These are phyloP conservation scores for Catostomus latipinnis DNA, from an alignment of 2,797 vertebrate genomes.

Conservation along the genomic window DNA sequence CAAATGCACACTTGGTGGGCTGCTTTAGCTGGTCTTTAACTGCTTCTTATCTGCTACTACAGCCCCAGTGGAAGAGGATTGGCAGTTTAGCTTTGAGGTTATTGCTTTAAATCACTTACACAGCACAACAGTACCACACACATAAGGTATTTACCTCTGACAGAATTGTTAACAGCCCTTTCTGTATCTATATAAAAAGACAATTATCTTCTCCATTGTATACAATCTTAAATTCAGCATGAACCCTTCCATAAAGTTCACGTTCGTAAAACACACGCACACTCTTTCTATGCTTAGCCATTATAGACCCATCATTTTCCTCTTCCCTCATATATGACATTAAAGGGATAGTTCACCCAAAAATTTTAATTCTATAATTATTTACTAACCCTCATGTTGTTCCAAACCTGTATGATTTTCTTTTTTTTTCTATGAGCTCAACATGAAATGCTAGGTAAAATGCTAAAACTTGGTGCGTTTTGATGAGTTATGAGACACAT, in stretches of 20 bases:
- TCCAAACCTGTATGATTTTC: too few species aligned
- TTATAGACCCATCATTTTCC: constrained; percentile 14
- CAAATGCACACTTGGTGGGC: neutral
- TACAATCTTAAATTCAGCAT: neutral
- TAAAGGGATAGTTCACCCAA: too few species aligned
- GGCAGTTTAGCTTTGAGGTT: constrained; percentile 9
- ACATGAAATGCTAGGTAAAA: too few species aligned
- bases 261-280: neutral
- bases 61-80: constrained; percentile 3
- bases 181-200: neutral
- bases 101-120: constrained; percentile 34
- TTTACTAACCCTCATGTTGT: too few species aligned
- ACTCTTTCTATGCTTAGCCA: too few species aligned
- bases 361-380: too few species aligned
- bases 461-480: too few species aligned
- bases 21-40: neutral
- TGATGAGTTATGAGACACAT: too few species aligned
- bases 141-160: neutral
- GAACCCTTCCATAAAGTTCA: neutral
- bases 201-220: neutral
- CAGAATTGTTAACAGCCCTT: neutral
- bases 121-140: neutral
- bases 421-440: too few species aligned
- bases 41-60: constrained; percentile 30
- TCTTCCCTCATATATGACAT: neutral